phyloP scores from a whole-genome alignment of 2,113 vertebrate genomes.

The Microtus montanus region DNA sequence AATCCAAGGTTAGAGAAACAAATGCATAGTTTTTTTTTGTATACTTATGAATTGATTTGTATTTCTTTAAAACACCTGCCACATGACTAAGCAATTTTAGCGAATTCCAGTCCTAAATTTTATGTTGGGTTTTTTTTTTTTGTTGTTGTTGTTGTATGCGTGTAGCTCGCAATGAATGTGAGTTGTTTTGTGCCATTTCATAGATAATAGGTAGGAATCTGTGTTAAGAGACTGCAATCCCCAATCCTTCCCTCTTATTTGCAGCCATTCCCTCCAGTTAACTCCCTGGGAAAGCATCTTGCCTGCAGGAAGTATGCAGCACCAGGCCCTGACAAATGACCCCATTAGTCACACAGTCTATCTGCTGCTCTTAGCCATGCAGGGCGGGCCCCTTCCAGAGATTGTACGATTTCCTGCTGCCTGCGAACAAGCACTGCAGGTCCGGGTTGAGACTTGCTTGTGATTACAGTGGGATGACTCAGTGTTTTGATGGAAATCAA shows the following conservation, averaged over 20 bases:
- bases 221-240: constrained; percentile 54
- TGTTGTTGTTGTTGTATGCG: not conserved
- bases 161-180: not conserved
- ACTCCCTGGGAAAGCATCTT: not conserved
- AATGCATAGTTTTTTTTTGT: not conserved
- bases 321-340: constrained; percentile 12
- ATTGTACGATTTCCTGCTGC: constrained; percentile 68
- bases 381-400: constrained; percentile 63
- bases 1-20: not conserved
- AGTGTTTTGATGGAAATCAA: constrained; percentile 34
- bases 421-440: constrained; percentile 38
- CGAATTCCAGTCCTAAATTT: constrained; percentile 29
- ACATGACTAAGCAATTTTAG: not conserved
- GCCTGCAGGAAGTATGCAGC: not conserved
- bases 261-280: constrained; percentile 25
- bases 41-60: not conserved
- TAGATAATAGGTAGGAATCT: not conserved
- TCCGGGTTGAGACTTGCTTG: constrained; percentile 67
- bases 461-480: constrained; percentile 49
- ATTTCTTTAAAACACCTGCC: not conserved
- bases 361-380: constrained; percentile 30
- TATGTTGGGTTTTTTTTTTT: not conserved
- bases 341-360: constrained; percentile 34
- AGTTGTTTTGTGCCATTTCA: constrained; percentile 7
- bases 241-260: constrained; percentile 34